phyloP scores from a whole-genome alignment of 1,140 invertebrate species.

The Brachionus rubens region DNA sequence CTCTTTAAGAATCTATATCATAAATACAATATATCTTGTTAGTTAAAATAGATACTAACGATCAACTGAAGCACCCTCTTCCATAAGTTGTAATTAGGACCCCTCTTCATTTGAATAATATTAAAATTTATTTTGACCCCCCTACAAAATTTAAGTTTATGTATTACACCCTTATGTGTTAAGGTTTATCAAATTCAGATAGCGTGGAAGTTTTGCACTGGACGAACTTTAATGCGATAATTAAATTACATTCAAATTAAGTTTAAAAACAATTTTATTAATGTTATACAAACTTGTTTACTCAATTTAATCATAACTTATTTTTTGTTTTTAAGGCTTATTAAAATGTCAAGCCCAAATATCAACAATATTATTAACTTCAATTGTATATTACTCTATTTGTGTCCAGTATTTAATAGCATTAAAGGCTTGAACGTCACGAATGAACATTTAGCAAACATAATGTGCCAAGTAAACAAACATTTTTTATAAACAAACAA shows the following conservation, averaged over 20 bases:
- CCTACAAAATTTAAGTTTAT: too few species aligned
- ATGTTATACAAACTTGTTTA: constrained; percentile 47
- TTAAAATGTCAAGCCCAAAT: constrained; percentile 53
- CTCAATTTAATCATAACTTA: constrained; percentile 49
- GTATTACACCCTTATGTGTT: too few species aligned
- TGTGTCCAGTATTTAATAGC: constrained; percentile 49
- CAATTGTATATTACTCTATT: constrained; percentile 50
- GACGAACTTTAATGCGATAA: neutral
- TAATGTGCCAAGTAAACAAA: constrained; percentile 50
- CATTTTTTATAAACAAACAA: neutral
- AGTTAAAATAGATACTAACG: too few species aligned
- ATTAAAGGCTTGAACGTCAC: constrained; percentile 49
- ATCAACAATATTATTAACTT: constrained; percentile 50
- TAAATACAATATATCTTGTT: too few species aligned
- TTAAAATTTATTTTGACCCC: too few species aligned
- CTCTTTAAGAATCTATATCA: too few species aligned
- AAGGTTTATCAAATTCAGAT: too few species aligned
- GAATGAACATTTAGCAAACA: constrained; percentile 47
- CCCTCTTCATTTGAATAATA: too few species aligned
- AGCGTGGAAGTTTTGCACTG: too few species aligned
- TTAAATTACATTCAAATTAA: too few species aligned
- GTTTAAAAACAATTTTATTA: neutral
- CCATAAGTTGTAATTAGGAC: too few species aligned
- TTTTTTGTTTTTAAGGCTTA: constrained; percentile 48
- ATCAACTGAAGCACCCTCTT: too few species aligned